These are phyloP conservation scores for Cantharis rustica DNA, from an alignment of 2,888 invertebrate species.

Conservation along the genomic window DNA sequence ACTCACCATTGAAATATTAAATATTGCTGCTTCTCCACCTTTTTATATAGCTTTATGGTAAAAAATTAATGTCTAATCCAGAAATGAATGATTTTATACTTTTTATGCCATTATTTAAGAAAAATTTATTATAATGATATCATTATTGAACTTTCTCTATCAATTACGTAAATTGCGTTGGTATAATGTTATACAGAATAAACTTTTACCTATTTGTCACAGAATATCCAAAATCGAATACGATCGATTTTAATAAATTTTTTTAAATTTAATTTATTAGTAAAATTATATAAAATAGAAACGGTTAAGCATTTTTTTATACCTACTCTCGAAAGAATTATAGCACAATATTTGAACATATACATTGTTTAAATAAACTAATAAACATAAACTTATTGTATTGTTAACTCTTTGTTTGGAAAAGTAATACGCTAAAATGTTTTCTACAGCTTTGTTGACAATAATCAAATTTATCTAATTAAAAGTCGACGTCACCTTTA, in stretches of 20 bases:
- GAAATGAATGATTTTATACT: not conserved
- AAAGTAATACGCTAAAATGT: not conserved
- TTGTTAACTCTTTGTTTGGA: not conserved
- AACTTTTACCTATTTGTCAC: not conserved
- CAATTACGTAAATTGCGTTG: not conserved
- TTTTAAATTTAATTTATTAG: not conserved
- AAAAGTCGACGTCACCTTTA: not conserved
- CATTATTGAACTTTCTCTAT: not conserved
- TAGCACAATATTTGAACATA: no score
- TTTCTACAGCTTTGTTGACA: not conserved
- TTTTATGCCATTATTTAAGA: not conserved
- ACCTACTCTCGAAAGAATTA: not conserved
- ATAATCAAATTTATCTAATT: not conserved
- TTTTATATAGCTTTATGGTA: not conserved
- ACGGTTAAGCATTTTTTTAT: not conserved
- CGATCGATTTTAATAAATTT: not conserved
- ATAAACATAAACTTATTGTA: not conserved
- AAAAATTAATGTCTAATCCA: not conserved
- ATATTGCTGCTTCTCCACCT: not conserved
- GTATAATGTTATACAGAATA: not conserved
- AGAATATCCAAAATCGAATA: not conserved
- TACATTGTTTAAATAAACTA: not conserved
- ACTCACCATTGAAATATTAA: not conserved
- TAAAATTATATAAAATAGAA: not conserved
- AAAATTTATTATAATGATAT: not conserved